phyloP scores from a whole-genome alignment of 2,113 vertebrate species.

The Puffinus mauretanicus region DNA sequence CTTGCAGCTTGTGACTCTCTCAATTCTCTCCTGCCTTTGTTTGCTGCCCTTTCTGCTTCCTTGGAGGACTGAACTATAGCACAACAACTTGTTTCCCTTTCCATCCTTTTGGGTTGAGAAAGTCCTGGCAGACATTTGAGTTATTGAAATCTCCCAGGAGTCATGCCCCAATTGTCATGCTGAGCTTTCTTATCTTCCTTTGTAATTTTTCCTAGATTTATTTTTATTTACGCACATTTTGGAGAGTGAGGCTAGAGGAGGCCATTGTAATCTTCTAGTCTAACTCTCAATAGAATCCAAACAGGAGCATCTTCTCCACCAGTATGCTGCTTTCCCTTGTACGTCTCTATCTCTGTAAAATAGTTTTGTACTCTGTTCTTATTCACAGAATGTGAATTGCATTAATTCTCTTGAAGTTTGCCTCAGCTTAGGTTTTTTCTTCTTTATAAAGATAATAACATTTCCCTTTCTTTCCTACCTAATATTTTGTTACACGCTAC shows the following conservation, averaged over 20 bases:
- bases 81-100: neutral
- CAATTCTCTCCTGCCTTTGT: neutral
- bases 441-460: neutral
- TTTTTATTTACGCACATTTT: neutral
- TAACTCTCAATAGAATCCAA: neutral
- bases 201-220: neutral
- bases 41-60: neutral
- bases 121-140: neutral
- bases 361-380: neutral
- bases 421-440: neutral
- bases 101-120: neutral
- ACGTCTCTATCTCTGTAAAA: neutral
- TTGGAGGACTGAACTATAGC: neutral
- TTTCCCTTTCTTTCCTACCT: neutral
- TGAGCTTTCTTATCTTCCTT: neutral
- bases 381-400: neutral
- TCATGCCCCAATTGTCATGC: neutral
- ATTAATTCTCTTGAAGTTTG: neutral
- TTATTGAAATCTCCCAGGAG: neutral
- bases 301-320: neutral
- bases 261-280: neutral
- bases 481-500: rapidly evolving
- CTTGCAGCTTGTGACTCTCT: neutral
- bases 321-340: neutral
- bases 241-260: neutral